A percentile compares a stretch with the other conserved stretches of the same genome.
phyloP scores from a whole-genome alignment of 2,113 vertebrate species.

The Andinoacara biseriatus region DNA sequence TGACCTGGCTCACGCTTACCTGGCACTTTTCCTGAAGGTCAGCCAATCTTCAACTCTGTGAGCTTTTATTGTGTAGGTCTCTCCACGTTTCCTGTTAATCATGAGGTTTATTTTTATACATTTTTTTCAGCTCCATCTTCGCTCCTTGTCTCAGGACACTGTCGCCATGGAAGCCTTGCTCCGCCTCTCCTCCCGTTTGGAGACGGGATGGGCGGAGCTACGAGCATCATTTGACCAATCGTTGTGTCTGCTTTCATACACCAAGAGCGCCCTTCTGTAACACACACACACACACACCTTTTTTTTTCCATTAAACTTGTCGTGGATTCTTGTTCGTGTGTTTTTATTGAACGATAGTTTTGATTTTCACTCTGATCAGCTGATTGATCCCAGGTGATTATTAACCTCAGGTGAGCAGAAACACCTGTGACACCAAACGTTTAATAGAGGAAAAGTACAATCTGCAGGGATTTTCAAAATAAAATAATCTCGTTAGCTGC shows the following conservation, averaged over 20 bases:
- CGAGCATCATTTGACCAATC: conserved; percentile 87
- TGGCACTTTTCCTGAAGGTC: conserved; percentile 94
- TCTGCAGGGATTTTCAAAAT: no score
- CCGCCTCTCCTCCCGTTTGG: conserved; percentile 79
- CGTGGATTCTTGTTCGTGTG: neutral
- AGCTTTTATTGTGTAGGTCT: conserved; percentile 6
- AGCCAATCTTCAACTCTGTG: neutral
- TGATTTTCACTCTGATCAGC: no score
- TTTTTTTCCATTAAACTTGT: conserved; percentile 17
- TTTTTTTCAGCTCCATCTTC: conserved; percentile 86
- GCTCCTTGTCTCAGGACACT: conserved; percentile 83
- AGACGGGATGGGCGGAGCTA: conserved; percentile 87
- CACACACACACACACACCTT: neutral
- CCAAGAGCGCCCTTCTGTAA: conserved; percentile 92
- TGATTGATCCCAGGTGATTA: no score
- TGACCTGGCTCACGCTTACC: conserved; percentile 92
- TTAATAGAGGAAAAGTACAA: no score
- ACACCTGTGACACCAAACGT: no score
- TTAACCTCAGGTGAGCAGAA: no score
- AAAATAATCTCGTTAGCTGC: no score
- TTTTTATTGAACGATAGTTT: neutral
- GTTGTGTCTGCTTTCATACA: conserved; percentile 90
- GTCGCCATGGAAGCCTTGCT: conserved; percentile 81
- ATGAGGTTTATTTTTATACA: no score
- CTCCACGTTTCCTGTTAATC: neutral